These are phyloP conservation scores for Drosophila watanabei DNA, from an alignment of 1,140 invertebrate genomes.

Conservation along the genomic window DNA sequence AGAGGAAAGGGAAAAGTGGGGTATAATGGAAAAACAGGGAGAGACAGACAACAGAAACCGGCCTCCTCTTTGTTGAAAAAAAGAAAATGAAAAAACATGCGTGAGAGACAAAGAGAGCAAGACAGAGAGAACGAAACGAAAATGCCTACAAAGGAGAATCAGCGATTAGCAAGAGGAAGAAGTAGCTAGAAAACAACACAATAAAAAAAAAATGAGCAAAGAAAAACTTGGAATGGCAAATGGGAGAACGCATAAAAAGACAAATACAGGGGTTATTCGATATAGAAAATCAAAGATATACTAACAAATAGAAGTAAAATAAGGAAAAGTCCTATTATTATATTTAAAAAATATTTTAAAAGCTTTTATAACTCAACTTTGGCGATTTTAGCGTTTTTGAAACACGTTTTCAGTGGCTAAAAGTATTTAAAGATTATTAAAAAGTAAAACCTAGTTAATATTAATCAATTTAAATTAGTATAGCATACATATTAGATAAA, in stretches of 20 bases:
- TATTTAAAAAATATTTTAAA: neutral
- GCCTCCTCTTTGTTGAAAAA: conserved; percentile 55
- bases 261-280: conserved; percentile 8
- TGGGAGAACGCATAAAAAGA: conserved; percentile 29
- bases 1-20: conserved; percentile 15
- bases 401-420: too few species aligned
- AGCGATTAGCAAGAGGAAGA: conserved; percentile 34
- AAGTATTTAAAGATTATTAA: neutral
- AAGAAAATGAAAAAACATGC: conserved; percentile 55
- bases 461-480: neutral
- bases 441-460: neutral
- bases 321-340: neutral
- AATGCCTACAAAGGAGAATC: conserved; percentile 51
- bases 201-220: conserved; percentile 30
- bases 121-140: conserved; percentile 46
- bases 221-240: conserved; percentile 48
- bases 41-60: conserved; percentile 56
- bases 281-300: neutral
- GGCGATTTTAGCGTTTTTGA: neutral
- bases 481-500: neutral
- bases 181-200: conserved; percentile 46
- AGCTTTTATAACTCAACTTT: neutral
- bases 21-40: conserved; percentile 26
- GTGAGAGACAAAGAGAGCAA: conserved; percentile 51
- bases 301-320: too few species aligned